Evolutionary conservation across 2,113 vertebrate species (phyloP).

Genomic region (Gulo gulo): DNA sequence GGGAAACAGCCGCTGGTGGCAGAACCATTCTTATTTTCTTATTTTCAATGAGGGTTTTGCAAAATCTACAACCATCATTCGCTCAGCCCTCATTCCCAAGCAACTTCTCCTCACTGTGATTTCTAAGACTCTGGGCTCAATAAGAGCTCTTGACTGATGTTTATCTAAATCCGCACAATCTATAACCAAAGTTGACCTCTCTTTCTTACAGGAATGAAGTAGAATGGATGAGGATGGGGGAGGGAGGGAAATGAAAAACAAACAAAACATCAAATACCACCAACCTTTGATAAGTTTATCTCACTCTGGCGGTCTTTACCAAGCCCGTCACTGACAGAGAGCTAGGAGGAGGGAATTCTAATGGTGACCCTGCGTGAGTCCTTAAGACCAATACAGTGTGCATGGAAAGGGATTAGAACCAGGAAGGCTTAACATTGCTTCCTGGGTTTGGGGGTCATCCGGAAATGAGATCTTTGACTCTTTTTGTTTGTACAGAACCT

Average conservation of each 20-base stretch:
- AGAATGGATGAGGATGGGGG: not conserved
- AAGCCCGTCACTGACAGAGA: not conserved
- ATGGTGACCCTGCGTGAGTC: not conserved
- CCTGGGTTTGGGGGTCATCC: not conserved
- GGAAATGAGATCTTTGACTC: not conserved
- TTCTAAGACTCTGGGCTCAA: not conserved
- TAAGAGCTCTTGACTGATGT: not conserved
- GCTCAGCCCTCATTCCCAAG: not conserved
- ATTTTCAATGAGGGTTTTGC: not conserved
- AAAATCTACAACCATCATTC: not conserved
- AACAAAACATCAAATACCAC: not conserved
- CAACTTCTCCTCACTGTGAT: not conserved
- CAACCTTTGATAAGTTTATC: not conserved
- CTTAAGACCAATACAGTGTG: not conserved
- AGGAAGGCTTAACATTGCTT: not conserved
- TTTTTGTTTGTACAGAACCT: not conserved
- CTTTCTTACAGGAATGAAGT: not conserved
- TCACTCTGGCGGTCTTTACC: not conserved
- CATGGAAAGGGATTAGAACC: not conserved
- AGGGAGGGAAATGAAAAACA: not conserved
- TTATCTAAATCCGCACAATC: conserved; percentile 27
- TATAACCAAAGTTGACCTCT: conserved; percentile 2
- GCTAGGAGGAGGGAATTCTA: not conserved
- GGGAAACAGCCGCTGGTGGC: not conserved
- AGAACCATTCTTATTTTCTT: not conserved